Evolutionary conservation across 2,888 invertebrate genomes (phyloP), one percentile per base, ranked within the genome.

Genomic region (Trichopoda pennipes): DNA sequence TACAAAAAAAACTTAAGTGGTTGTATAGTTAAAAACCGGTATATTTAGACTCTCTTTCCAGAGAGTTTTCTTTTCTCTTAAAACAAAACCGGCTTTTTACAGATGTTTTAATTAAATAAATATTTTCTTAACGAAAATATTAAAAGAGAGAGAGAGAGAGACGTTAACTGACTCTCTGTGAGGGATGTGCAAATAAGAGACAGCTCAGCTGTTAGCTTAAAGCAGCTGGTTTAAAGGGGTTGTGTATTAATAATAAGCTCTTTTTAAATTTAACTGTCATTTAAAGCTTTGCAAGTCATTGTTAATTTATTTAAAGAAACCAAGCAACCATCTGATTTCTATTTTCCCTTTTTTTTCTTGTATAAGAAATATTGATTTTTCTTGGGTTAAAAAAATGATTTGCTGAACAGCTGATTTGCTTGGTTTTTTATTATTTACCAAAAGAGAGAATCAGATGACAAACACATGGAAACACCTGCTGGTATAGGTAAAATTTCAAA

Each of bases 271-370:
- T 42, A 66, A 56, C 61, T 44, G 49, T 58, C 75, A 51, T 19
- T 21, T 55, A 16, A 38, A 84, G 55, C 75, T 68, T 81, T 74
- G 83, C 83, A 81, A 80, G 83, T 78, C 80, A 77, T 77, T 73
- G 68, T 72, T 63, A 32, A 14, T 4, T 60, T 47, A 19, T 68
- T 35, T n/a, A n/a, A 58, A 70, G 81, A 84, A 78, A 76, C 84
- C 80, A 76, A 76, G 83, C 80, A 76, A 85, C 81, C 85, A 84
- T 85, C 80, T 84, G 84, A 78, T 84, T 83, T 70, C 51, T 23
- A 80, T 81, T 60, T 84, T 77, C 61, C 60, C 38, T 17, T 42
- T 38, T 14, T 73, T 76, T 63, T 19, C 69, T 72, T 72, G 66
- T 81, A 42, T 80, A 69, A 74, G 61, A 68, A 74, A 63, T 78